A percentile compares a stretch with the other conserved stretches of the same genome.
phyloP scores from a whole-genome alignment of 2,888 invertebrate species.

The Nemurella pictetii region DNA sequence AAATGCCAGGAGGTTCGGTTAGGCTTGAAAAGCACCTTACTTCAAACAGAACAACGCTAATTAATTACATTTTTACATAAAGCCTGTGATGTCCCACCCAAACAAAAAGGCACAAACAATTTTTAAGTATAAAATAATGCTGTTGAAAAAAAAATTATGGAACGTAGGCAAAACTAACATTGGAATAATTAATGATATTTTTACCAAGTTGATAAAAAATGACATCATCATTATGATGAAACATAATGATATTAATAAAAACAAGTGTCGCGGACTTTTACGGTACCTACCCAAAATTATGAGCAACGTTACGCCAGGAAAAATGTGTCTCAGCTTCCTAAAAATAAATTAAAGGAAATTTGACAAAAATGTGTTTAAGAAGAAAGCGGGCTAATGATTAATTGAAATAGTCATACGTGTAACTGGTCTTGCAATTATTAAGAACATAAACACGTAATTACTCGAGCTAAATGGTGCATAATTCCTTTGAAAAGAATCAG shows the following conservation, averaged over 20 bases:
- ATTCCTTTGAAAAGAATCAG: neutral
- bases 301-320: neutral
- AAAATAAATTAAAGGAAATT: neutral
- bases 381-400: neutral
- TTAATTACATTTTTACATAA: neutral
- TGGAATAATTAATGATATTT: conserved; percentile 9
- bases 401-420: neutral
- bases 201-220: conserved; percentile 5
- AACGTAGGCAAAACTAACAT: neutral
- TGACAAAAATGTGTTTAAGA: neutral
- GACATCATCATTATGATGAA: conserved; percentile 16
- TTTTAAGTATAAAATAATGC: neutral
- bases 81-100: conserved; percentile 5
- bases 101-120: neutral
- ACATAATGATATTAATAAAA: conserved; percentile 14
- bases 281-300: conserved; percentile 5
- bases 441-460: conserved; percentile 16
- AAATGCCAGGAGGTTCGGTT: neutral
- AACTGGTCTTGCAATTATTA: neutral
- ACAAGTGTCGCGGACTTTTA: neutral
- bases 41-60: neutral
- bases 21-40: neutral
- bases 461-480: neutral
- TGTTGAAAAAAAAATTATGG: neutral
- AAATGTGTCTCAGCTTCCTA: neutral